Percentiles rank a stretch among this genome's conserved stretches.
Evolutionary conservation across 2,113 vertebrate genomes (phyloP).

Genomic region (Halichoeres trimaculatus): DNA sequence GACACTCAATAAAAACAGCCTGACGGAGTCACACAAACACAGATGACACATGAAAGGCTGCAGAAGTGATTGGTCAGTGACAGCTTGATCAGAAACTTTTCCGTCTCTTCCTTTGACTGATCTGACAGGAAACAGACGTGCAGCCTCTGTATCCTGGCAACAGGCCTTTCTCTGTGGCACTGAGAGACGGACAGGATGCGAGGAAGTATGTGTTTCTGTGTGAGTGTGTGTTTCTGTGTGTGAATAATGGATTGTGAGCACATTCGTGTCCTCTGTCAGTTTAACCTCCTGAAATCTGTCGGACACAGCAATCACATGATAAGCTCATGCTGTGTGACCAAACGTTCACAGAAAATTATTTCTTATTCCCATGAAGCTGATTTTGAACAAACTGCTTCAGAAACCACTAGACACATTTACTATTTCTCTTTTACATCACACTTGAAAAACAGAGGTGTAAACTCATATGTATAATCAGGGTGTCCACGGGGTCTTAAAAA

Average conservation of each 20-base stretch:
- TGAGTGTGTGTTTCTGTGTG: not conserved
- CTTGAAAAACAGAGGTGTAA: too few species aligned
- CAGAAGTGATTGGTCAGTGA: constrained; percentile 46
- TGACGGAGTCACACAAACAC: constrained; percentile 5
- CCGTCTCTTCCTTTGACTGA: constrained; percentile 63
- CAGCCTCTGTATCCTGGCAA: constrained; percentile 74
- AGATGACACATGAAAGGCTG: constrained; percentile 36
- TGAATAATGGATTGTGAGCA: constrained; percentile 36
- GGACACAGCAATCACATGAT: constrained; percentile 20
- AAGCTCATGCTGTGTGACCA: not conserved
- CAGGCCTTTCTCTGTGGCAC: constrained; percentile 55
- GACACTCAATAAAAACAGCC: constrained; percentile 15
- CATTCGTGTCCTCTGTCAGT: constrained; percentile 34
- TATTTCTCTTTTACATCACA: too few species aligned
- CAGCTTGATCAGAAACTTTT: constrained; percentile 69
- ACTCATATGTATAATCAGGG: too few species aligned
- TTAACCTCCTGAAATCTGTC: constrained; percentile 38
- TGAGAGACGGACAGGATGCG: constrained; percentile 63
- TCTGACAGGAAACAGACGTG: constrained; percentile 70
- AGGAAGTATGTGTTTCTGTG: constrained; percentile 12
- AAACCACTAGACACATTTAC: too few species aligned
- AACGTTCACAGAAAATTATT: constrained; percentile 9
- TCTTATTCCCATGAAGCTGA: not conserved
- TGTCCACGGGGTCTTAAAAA: too few species aligned
- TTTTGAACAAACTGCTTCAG: not conserved